These are phyloP conservation scores for Ectropis crepuscularia DNA, from an alignment of 2,888 invertebrate species.

Conservation along the genomic window DNA sequence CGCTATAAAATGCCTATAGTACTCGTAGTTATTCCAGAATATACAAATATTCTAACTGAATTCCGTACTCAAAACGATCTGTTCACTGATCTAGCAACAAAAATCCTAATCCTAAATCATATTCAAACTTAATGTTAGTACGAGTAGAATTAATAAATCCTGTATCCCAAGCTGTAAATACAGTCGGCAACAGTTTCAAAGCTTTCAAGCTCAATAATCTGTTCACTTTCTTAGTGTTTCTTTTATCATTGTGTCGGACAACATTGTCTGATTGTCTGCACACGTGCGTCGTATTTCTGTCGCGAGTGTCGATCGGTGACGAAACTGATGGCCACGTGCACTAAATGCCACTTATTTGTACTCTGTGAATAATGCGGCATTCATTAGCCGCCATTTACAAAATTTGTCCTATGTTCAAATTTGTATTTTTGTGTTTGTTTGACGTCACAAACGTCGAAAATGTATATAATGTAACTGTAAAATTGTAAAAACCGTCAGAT, in stretches of 20 bases:
- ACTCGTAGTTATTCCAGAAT: too few relatives aligned
- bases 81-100: too few relatives aligned
- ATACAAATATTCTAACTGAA: too few relatives aligned
- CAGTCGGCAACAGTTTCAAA: neutral
- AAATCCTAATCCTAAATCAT: neutral
- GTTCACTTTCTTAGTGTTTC: constrained; percentile 8
- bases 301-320: constrained; percentile 33
- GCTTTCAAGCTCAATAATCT: neutral
- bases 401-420: neutral
- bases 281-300: constrained; percentile 47
- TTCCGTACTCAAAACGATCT: too few relatives aligned
- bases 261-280: constrained; percentile 26
- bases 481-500: too few relatives aligned
- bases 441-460: too few relatives aligned
- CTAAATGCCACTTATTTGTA: constrained; percentile 40
- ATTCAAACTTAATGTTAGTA: neutral
- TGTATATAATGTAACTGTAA: too few relatives aligned
- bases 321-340: constrained; percentile 36
- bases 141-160: neutral
- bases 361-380: constrained; percentile 31
- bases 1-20: too few relatives aligned
- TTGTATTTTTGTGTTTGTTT: neutral
- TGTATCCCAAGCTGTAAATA: neutral
- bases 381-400: neutral
- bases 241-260: constrained; percentile 16